Evolutionary conservation across 2,888 invertebrate genomes (phyloP), one percentile per base, ranked within the genome.

Genomic region (Neoitamus cyanurus): DNA sequence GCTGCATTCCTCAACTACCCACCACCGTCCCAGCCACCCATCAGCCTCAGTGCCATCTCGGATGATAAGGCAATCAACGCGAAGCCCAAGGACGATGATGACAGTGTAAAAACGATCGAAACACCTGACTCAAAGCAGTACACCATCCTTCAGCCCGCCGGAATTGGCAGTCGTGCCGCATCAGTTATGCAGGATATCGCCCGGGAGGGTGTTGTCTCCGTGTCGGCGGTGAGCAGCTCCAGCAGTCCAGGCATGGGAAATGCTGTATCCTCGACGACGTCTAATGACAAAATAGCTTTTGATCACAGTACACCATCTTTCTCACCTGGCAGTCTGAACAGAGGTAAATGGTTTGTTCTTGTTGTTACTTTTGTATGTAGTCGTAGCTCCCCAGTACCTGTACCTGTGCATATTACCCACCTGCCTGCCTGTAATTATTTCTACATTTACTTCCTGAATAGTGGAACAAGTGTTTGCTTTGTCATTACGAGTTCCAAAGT

Each of bases 121-220:
- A 92, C 92, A 83, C 92, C 92, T 34, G 90, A 90, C 86, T 94
- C 94, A 86, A 97, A 97, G 91, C 96, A 97, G 90, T 97, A 97
- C 90, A 97, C 97, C 86, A 96, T 96, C 87, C 92, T 97, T 86
- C 97, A 97, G 91, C 97, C 97, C 0, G 96, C 96, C 11, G 95
- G 95, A 36, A 93, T 94, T 0, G 95, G 96, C 3, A 96, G 96
- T 28, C 93, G 96, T 78, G 96, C 96, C 0, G 96, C 96, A 75
- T 95, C 95, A 48, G 96, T 95, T 28, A 93, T 96, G 89, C 96
- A 96, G 90, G 96, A 97, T 90, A 95, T 94, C 84, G 93, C 94
- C 37, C 91, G 95, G 69, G 95, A 94, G 88, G 94, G 94, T 70
- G 94, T 94, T 70, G 93, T 93, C 42, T 93, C 93, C 87, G 94